These are phyloP conservation scores for Noturus placidus DNA, from an alignment of 2,113 vertebrate genomes.

Conservation along the genomic window DNA sequence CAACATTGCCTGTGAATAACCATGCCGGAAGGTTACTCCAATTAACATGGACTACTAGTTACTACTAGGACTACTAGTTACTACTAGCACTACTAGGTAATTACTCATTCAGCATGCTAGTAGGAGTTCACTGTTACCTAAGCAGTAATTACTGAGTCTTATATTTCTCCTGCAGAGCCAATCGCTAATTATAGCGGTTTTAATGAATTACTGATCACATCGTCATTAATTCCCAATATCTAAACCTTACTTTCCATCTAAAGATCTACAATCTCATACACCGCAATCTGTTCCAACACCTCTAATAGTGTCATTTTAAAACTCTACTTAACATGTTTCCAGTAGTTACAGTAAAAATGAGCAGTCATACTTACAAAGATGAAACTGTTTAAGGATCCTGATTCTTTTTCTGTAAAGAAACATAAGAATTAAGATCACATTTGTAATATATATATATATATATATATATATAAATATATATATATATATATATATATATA, in stretches of 20 bases:
- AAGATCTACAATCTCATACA: not conserved
- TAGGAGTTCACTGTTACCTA: not conserved
- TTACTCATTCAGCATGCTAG: not conserved
- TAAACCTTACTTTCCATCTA: too few relatives aligned
- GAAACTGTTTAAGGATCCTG: not conserved
- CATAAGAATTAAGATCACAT: not conserved
- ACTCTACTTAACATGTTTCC: too few relatives aligned
- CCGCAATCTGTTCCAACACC: not conserved
- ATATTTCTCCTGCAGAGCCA: not conserved
- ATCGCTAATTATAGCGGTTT: too few relatives aligned
- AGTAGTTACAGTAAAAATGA: too few relatives aligned
- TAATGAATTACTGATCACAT: too few relatives aligned
- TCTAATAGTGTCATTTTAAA: too few relatives aligned
- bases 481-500: not conserved
- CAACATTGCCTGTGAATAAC: too few relatives aligned
- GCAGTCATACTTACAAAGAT: not conserved
- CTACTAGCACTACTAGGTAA: not conserved
- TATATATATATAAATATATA: not conserved
- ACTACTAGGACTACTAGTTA: not conserved
- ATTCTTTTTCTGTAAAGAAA: not conserved
- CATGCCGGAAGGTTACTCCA: not conserved
- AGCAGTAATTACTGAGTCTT: not conserved
- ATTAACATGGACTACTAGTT: not conserved
- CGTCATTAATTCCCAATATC: too few relatives aligned
- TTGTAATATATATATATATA: not conserved